Base-by-base conservation (phyloP, 2,888 invertebrate genomes). In the Crossocerus cetratus region DNA sequence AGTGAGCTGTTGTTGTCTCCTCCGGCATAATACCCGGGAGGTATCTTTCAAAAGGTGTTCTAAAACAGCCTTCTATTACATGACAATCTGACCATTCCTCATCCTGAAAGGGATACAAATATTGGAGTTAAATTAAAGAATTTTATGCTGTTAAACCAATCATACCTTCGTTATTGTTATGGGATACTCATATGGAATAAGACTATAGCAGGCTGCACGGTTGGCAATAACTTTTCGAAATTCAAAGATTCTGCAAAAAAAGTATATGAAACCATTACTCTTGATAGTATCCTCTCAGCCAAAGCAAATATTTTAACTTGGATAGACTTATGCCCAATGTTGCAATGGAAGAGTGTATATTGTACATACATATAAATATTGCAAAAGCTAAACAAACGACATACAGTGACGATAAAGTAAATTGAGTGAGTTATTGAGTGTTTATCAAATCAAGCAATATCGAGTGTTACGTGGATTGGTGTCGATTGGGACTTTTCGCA, bases 11-110 rank as follows among this genome's bases (percentile, higher is more conserved):
- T 87, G 95, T 94, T 0, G 95, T 94, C 84, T 96, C 96, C 83
- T 94, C 93, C 0, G 97, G 97, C 79, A 98, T 95, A 74, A 99
- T 94, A 4, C 96, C 96, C 0, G 98, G 98, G 66, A 98, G 91
- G 90, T 95, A 93, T 43, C 93, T 90, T 69, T 95, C 95, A 72
- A 99, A 93, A 0, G 99, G 99, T 5, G 96, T 95, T 55, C 92
- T 89, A 90, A 99, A 99, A 88, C 95, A 94, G 0, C 99, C 99
- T 90, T 98, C 97, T 57, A 97, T 90, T 45, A 97, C 89, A 66
- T 93, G 93, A 86, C 94, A 95, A 86, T 96, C 95, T 2, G 94
- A 92, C 82, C 94, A 92, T 76, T 92, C 93, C 91, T 95, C 94
- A 89, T 96, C 94, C 95, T 96, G 49, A 32, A 2, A 21, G 18